phyloP scores from a whole-genome alignment of 2,888 invertebrate species.

The Drosophila mercatorum region DNA sequence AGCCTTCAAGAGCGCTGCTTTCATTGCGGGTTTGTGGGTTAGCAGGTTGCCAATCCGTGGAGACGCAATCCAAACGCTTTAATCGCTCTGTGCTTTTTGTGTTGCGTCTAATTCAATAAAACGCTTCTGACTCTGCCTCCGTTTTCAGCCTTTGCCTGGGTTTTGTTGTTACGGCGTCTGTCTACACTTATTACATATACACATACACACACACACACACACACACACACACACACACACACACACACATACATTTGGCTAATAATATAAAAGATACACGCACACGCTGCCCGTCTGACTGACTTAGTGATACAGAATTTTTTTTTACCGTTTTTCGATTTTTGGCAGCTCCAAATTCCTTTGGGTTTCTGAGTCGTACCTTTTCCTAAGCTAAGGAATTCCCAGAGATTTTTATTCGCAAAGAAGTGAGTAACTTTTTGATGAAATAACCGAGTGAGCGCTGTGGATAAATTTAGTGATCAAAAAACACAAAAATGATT shows the following conservation, averaged over 20 bases:
- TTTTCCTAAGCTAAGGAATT: conserved; percentile 18
- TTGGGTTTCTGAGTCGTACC: conserved; percentile 14
- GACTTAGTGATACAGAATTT: conserved; percentile 77
- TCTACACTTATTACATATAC: conserved; percentile 67
- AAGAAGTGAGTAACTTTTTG: conserved; percentile 1
- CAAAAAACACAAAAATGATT: conserved; percentile 45
- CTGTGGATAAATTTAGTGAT: conserved; percentile 26
- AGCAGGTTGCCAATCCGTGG: conserved; percentile 33
- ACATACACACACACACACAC: conserved; percentile 36
- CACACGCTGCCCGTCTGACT: conserved; percentile 46
- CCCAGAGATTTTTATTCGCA: conserved; percentile 4
- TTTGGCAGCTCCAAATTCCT: conserved; percentile 56
- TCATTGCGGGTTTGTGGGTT: conserved; percentile 59
- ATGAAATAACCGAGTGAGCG: conserved; percentile 10
- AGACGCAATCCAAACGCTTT: conserved; percentile 44
- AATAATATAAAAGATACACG: conserved; percentile 21
- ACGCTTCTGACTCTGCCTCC: conserved; percentile 25
- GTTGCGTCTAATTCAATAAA: conserved; percentile 71
- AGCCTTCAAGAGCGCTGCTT: not conserved
- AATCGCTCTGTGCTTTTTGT: conserved; percentile 63
- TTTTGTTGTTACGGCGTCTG: conserved; percentile 73
- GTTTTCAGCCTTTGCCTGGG: conserved; percentile 36
- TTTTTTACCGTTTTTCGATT: conserved; percentile 78
- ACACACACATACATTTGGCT: conserved; percentile 24
- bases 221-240: conserved; percentile 20